A percentile compares a stretch with the other conserved stretches of the same genome.
phyloP scores from a whole-genome alignment of 2,113 vertebrate species.

The Psilopogon haemacephalus region DNA sequence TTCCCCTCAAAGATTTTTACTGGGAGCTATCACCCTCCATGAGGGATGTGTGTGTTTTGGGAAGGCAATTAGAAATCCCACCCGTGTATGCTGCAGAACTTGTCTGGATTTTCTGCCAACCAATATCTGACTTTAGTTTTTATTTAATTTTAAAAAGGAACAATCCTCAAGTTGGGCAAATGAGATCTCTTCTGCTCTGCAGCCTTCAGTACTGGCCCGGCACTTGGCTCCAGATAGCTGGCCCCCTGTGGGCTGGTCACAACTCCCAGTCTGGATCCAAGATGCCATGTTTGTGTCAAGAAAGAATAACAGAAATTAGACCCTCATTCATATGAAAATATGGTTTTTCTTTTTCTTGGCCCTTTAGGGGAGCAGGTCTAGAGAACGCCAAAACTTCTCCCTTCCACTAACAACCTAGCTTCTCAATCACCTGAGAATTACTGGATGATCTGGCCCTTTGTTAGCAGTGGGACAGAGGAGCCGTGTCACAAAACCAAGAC shows the following conservation, averaged over 20 bases:
- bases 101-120: neutral
- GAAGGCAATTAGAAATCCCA: neutral
- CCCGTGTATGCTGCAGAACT: neutral
- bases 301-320: conserved; percentile 64
- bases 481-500: neutral
- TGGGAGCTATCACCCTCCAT: neutral
- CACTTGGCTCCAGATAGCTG: neutral
- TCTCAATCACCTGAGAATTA: conserved; percentile 8
- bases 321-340: conserved; percentile 52
- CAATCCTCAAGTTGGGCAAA: fast-evolving
- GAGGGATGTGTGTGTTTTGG: neutral
- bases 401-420: neutral
- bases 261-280: neutral
- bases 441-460: conserved; percentile 1
- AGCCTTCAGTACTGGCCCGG: neutral
- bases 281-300: neutral
- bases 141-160: neutral
- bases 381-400: neutral
- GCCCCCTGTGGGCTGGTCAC: neutral
- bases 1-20: neutral
- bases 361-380: neutral
- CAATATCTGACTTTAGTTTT: neutral
- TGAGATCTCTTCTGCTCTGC: neutral
- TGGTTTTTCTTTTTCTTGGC: conserved; percentile 31
- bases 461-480: neutral